Base-by-base conservation (phyloP, 2,888 invertebrate genomes). In the Acanthosoma haemorrhoidale region DNA sequence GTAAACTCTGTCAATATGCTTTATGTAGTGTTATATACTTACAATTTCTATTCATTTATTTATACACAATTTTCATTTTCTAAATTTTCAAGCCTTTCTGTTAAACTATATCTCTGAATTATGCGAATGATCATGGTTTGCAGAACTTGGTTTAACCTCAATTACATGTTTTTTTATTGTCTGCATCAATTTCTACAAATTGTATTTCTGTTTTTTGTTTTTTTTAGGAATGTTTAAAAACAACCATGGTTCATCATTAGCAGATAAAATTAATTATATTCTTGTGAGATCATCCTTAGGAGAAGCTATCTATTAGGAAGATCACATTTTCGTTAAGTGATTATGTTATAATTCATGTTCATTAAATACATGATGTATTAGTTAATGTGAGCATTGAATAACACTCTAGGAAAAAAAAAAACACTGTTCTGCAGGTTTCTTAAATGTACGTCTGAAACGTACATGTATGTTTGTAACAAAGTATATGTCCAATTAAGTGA, bases 271-370 rank as follows among this genome's bases (percentile, higher is more conserved):
- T 51, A 51, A 11, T 51, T 51, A 25, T 51, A 51, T 51, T 51
- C 51, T 25, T 51, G 51, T 51, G 51, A 51, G 51, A 51, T 51
- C 51, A 51, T 51, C 51, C 51, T 51, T 51, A 51, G 51, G 51
- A 51, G 51, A 51, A 51, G 51, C 25, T 51, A 25, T 25, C 29
- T 51, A 25, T 51, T 51, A 25, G 51, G 51, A 51, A 51, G 51
- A 51, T 51, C n/a, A 25, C 29, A 51, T 51, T 25, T 25, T 51
- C 51, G 29, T 51, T 51, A 51, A 51, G 51, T 51, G 51, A 51
- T 51, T 51, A 11, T 51, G 13, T 25, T 25, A 11, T 25, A 51
- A 25, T 51, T 51, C 25, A 51, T 51, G 51, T 51, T 51, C 8
- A 51, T 51, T n/a, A 51, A 25, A 51, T 25, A 51, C 51, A 51